A percentile compares a stretch with the other conserved stretches of the same genome.
phyloP scores from a whole-genome alignment of 2,797 vertebrate species.

The Peromyscus aztecus region DNA sequence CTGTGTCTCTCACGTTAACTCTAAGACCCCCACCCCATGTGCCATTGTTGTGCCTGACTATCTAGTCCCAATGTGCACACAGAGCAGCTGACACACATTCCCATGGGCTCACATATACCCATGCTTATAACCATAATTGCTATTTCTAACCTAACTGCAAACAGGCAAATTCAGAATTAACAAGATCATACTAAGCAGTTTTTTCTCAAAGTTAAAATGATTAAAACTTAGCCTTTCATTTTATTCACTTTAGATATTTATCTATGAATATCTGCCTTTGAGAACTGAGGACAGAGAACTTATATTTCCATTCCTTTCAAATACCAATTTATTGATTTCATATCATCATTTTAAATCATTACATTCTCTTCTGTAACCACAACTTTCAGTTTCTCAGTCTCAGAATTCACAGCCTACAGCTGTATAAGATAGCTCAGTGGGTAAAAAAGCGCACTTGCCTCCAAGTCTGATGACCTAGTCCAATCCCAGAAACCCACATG shows the following conservation, averaged over 20 bases:
- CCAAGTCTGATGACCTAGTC: too few relatives aligned
- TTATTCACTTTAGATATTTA: neutral
- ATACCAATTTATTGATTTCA: neutral
- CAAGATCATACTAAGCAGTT: neutral
- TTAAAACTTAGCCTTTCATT: neutral
- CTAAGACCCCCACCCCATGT: neutral
- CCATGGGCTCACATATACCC: neutral
- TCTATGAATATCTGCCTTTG: neutral
- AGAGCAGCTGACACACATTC: neutral
- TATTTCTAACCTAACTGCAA: neutral
- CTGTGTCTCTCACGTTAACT: neutral
- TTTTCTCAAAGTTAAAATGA: neutral
- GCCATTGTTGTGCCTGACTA: neutral
- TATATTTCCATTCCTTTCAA: neutral
- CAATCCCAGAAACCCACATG: neutral
- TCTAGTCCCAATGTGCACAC: neutral
- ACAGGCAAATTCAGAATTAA: constrained; percentile 3
- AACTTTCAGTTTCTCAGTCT: neutral
- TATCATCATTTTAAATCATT: neutral
- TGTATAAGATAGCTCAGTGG: neutral
- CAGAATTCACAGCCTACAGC: neutral
- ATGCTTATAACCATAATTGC: neutral
- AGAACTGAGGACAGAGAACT: neutral
- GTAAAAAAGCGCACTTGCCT: neutral
- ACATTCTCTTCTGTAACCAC: neutral